Conservation (phyloP, 2,113 vertebrate genomes). For the Lutjanus erythropterus region DNA sequence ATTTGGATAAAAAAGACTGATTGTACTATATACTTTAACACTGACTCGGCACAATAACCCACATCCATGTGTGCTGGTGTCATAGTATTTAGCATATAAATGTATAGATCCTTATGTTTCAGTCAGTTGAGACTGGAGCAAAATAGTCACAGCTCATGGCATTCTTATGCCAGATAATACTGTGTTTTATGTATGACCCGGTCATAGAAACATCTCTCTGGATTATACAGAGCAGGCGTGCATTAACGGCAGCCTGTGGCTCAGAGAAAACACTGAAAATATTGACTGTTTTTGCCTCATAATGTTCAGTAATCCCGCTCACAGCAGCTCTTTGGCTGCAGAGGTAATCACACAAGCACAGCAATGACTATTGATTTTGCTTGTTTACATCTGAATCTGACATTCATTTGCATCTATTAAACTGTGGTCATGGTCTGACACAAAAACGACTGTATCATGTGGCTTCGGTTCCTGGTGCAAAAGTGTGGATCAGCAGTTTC, state of each 20-base stretch:
- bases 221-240: constrained; percentile 46
- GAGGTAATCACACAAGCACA: constrained; percentile 55
- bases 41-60: neutral
- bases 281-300: constrained; percentile 53
- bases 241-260: constrained; percentile 50
- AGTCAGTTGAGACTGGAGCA: constrained; percentile 23
- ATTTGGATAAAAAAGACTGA: neutral
- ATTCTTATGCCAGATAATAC: constrained; percentile 27
- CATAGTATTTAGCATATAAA: neutral
- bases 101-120: constrained; percentile 14
- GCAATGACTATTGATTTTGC: constrained; percentile 60
- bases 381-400: constrained; percentile 48
- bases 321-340: constrained; percentile 33
- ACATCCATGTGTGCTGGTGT: neutral
- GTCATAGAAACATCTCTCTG: constrained; percentile 41
- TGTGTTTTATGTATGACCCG: constrained; percentile 43
- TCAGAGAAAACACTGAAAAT: constrained; percentile 45
- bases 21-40: neutral
- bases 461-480: constrained; percentile 53
- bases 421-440: constrained; percentile 39
- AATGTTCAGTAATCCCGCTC: constrained; percentile 57
- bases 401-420: constrained; percentile 59
- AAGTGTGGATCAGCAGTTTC: constrained; percentile 65
- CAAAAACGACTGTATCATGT: constrained; percentile 44
- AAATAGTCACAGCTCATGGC: constrained; percentile 21